These are phyloP conservation scores for Operophtera brumata DNA, from an alignment of 2,888 invertebrate species.

Conservation along the genomic window DNA sequence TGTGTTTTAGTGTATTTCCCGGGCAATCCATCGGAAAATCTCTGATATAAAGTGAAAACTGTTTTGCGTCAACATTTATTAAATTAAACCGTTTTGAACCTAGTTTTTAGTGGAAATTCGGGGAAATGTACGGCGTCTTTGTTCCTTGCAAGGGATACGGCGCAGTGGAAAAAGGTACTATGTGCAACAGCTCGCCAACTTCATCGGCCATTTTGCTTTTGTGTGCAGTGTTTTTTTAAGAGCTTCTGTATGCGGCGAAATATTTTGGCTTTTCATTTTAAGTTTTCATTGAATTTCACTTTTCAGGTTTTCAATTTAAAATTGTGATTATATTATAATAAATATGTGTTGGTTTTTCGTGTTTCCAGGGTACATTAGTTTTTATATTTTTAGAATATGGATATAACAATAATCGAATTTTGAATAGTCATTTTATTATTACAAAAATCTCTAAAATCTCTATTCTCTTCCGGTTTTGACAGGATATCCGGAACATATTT, in stretches of 20 bases:
- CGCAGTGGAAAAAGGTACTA: conserved; percentile 51
- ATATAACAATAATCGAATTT: no score
- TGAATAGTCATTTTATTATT: no score
- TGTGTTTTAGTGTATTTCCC: conserved; percentile 19
- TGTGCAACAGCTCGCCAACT: conserved; percentile 31
- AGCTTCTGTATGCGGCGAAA: conserved; percentile 6
- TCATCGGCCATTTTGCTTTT: conserved; percentile 33
- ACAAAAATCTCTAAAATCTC: no score
- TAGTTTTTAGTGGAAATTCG: conserved; percentile 22
- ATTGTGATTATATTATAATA: no score
- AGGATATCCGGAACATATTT: no score
- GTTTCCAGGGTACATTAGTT: no score
- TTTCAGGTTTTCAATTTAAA: no score
- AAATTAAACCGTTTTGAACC: not conserved
- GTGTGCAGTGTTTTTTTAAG: conserved; percentile 23
- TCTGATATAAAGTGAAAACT: not conserved
- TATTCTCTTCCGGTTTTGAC: no score
- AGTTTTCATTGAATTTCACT: not conserved
- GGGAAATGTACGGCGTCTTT: conserved; percentile 44
- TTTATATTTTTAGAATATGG: no score
- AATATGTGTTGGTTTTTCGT: no score
- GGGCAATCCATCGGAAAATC: not conserved
- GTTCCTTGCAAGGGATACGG: conserved; percentile 50
- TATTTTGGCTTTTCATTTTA: not conserved
- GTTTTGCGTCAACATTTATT: not conserved